Conservation (phyloP, 2,113 vertebrate genomes). For the Loxodonta africana region DNA sequence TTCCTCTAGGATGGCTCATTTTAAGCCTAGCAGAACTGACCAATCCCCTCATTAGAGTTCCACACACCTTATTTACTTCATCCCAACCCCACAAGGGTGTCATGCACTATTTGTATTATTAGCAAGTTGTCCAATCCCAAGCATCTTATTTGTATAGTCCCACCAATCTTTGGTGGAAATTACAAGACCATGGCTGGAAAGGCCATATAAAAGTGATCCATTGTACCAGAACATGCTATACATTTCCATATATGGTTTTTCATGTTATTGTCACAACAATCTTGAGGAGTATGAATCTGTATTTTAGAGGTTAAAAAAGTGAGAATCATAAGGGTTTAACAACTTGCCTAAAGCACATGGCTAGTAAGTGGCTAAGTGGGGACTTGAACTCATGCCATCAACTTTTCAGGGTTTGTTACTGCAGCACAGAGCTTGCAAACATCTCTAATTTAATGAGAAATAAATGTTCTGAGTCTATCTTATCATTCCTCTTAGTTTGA, state of each 20-base stretch:
- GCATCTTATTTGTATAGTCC: too few relatives aligned
- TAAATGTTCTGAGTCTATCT: background rate
- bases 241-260: background rate
- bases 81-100: too few relatives aligned
- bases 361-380: background rate
- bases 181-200: too few relatives aligned
- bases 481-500: background rate
- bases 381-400: background rate
- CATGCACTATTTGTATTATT: too few relatives aligned
- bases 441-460: background rate
- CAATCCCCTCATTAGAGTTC: too few relatives aligned
- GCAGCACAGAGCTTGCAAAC: background rate
- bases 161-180: too few relatives aligned
- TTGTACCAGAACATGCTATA: background rate
- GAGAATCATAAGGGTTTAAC: background rate
- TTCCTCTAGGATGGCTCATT: too few relatives aligned
- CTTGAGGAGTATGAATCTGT: background rate
- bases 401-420: background rate
- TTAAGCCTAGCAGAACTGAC: too few relatives aligned
- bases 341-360: background rate
- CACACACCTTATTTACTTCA: too few relatives aligned
- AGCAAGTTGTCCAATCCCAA: too few relatives aligned
- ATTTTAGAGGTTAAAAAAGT: background rate
- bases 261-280: background rate
- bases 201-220: too few relatives aligned